Evolutionary conservation across 2,797 vertebrate species (phyloP).

Genomic region (Coregonus ussuriensis): DNA sequence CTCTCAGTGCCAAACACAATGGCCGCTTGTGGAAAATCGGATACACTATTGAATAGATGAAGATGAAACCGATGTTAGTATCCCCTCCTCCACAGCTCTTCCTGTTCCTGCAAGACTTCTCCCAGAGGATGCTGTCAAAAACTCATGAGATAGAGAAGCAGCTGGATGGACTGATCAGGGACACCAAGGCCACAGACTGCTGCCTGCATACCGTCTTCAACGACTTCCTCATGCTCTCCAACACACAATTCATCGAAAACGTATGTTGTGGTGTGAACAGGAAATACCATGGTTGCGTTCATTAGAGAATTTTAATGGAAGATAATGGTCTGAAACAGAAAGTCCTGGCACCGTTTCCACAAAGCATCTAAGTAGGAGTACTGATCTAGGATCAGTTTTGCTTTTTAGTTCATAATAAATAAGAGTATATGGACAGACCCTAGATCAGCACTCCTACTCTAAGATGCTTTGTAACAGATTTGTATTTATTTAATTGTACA

Average conservation of each 20-base stretch:
- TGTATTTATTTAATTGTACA: too few species aligned
- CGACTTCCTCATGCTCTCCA: conserved; percentile 98
- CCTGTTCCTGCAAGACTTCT: conserved; percentile 94
- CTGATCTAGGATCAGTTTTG: too few species aligned
- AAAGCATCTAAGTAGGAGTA: too few species aligned
- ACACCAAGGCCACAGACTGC: conserved; percentile 94
- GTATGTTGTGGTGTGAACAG: conserved; percentile 72
- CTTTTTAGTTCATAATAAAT: too few species aligned
- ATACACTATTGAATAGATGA: background rate
- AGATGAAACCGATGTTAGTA: background rate
- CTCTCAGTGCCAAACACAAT: background rate
- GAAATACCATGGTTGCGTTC: background rate
- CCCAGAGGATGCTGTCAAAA: conserved; percentile 92
- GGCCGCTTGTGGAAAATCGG: background rate
- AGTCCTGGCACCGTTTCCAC: too few species aligned
- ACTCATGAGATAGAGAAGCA: conserved; percentile 98
- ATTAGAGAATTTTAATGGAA: background rate
- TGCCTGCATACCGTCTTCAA: conserved; percentile 96
- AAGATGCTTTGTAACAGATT: too few species aligned
- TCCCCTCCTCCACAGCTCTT: conserved; percentile 80
- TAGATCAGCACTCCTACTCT: too few species aligned
- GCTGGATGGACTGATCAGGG: conserved; percentile 90
- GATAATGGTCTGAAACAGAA: too few species aligned
- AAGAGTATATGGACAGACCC: too few species aligned
- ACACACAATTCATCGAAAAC: conserved; percentile 98